Evolutionary conservation across 2,113 vertebrate genomes (phyloP).

Genomic region (Struthio camelus): DNA sequence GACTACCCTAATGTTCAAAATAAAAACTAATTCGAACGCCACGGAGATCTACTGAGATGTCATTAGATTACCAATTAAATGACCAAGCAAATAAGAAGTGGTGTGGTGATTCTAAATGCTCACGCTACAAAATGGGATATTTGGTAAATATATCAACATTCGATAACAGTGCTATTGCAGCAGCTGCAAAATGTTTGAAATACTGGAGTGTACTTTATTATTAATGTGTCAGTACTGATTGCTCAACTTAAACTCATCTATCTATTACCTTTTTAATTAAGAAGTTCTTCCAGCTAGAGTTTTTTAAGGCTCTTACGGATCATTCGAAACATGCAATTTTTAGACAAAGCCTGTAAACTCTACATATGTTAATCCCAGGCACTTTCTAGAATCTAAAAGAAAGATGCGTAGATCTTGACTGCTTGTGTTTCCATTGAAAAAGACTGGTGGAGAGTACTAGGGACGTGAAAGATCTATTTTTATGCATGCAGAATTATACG

Average conservation of each 20-base stretch:
- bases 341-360: background rate
- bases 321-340: background rate
- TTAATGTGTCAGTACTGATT: background rate
- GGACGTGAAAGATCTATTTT: background rate
- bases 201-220: background rate
- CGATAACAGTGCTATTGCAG: background rate
- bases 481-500: background rate
- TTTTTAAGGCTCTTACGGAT: background rate
- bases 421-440: background rate
- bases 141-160: background rate
- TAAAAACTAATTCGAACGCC: background rate
- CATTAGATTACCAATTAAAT: background rate
- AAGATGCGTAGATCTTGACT: background rate
- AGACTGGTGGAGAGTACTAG: background rate
- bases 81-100: background rate
- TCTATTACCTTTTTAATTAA: conserved; percentile 11
- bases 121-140: background rate
- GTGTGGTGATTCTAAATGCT: background rate
- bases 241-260: background rate
- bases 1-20: background rate
- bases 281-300: background rate
- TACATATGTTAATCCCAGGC: background rate
- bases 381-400: background rate
- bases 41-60: background rate
- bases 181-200: conserved; percentile 21